Percentiles rank a stretch among this genome's conserved stretches.
Conservation (phyloP, 2,113 vertebrate species). For the Macroglossus sobrinus region DNA sequence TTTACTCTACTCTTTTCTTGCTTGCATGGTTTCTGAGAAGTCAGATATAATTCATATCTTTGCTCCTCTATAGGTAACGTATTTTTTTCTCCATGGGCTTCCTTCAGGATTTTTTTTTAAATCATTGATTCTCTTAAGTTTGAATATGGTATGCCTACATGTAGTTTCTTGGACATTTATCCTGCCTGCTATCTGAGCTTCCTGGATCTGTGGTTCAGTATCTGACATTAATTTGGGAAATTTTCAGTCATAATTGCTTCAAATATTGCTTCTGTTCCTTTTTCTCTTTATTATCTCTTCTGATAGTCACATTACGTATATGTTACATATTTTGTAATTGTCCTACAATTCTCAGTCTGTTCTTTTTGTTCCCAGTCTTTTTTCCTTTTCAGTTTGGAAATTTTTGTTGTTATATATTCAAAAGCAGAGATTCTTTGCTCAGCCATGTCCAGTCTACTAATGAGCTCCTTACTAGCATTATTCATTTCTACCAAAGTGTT, state of each 20-base stretch:
- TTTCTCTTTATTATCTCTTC: background rate
- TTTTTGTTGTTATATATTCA: background rate
- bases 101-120: background rate
- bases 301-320: background rate
- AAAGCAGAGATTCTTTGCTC: background rate
- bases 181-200: background rate
- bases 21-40: background rate
- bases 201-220: background rate
- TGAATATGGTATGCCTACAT: background rate
- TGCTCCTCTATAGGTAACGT: background rate
- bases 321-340: background rate
- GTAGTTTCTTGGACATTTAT: background rate
- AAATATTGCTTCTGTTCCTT: background rate
- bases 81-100: background rate
- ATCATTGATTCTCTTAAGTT: background rate
- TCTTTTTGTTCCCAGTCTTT: background rate
- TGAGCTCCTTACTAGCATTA: background rate
- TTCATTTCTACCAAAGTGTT: background rate
- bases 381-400: background rate
- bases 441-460: background rate
- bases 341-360: background rate
- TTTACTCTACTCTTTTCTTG: background rate
- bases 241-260: background rate
- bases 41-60: background rate
- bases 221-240: background rate